Conservation (phyloP, 2,113 vertebrate species). For the pig (Sus scrofa) region DNA sequence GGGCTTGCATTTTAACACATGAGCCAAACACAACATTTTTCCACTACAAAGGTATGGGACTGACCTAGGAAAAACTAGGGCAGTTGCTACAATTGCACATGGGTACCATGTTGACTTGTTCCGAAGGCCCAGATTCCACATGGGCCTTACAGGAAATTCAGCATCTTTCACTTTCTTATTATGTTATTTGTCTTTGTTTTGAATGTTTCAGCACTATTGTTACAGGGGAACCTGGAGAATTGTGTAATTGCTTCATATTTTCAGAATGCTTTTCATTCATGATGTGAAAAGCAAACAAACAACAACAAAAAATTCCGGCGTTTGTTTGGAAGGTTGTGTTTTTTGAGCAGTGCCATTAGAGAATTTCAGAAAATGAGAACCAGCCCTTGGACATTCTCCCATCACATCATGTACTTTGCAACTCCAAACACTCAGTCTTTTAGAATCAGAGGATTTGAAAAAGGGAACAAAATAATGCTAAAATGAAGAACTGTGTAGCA, state of each 20-base stretch:
- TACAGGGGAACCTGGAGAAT: slow-evolving; percentile 22
- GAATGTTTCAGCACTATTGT: neutral
- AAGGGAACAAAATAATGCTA: slow-evolving; percentile 23
- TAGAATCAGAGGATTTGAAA: slow-evolving; percentile 47
- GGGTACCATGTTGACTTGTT: neutral
- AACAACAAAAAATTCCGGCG: neutral
- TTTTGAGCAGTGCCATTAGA: slow-evolving; percentile 23
- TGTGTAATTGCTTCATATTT: slow-evolving; percentile 53
- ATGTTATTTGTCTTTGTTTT: neutral
- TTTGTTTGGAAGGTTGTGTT: slow-evolving; percentile 9
- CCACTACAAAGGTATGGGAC: neutral
- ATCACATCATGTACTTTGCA: neutral
- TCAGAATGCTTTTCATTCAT: slow-evolving; percentile 54
- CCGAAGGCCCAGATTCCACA: neutral
- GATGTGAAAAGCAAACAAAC: slow-evolving; percentile 49
- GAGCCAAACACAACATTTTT: neutral
- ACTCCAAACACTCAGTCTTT: slow-evolving; percentile 43
- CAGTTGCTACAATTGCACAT: neutral
- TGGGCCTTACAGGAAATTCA: neutral
- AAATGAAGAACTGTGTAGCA: slow-evolving; percentile 39
- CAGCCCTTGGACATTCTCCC: neutral
- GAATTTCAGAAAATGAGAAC: slow-evolving; percentile 45
- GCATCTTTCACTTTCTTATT: neutral
- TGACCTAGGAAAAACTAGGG: neutral
- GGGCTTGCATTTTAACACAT: neutral